A percentile compares a stretch with the other conserved stretches of the same genome.
Conservation (phyloP, 2,113 vertebrate genomes). For the Melanostigma gelatinosum region DNA sequence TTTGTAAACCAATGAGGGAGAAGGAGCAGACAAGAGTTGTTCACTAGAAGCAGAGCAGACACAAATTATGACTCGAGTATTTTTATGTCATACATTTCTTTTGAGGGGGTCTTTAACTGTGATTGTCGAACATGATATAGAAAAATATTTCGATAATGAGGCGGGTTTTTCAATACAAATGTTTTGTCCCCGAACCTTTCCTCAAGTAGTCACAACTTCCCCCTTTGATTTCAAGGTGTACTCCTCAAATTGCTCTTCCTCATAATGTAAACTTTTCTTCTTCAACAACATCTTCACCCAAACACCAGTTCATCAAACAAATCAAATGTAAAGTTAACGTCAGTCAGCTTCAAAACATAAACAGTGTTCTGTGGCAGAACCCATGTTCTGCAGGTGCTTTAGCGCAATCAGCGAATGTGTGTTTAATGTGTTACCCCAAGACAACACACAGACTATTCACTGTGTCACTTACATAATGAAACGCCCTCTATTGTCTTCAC, state of each 20-base stretch:
- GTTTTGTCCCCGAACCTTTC: background rate
- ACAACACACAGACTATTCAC: slow-evolving; percentile 37
- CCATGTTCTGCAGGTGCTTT: background rate
- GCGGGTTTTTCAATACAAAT: background rate
- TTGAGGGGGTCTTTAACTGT: background rate
- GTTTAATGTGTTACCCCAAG: slow-evolving; percentile 10
- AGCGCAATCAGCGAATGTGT: slow-evolving; percentile 16
- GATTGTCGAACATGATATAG: background rate
- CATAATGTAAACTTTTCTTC: slow-evolving; percentile 7
- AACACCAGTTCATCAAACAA: background rate
- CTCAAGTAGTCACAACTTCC: slow-evolving; percentile 2
- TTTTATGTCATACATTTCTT: background rate
- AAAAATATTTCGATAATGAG: background rate
- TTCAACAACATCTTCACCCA: background rate
- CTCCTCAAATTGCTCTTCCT: slow-evolving; percentile 6
- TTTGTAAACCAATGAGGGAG: background rate
- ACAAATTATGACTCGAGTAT: background rate
- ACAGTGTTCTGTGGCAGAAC: slow-evolving; percentile 10
- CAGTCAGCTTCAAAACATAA: slow-evolving; percentile 13
- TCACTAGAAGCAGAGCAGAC: background rate
- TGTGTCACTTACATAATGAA: slow-evolving; percentile 59
- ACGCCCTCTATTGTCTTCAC: slow-evolving; percentile 63
- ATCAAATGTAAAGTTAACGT: slow-evolving; percentile 5
- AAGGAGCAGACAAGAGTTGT: background rate
- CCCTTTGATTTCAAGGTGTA: slow-evolving; percentile 6